Conservation (phyloP, 2,113 vertebrate genomes). For the Syngnathus scovelli region DNA sequence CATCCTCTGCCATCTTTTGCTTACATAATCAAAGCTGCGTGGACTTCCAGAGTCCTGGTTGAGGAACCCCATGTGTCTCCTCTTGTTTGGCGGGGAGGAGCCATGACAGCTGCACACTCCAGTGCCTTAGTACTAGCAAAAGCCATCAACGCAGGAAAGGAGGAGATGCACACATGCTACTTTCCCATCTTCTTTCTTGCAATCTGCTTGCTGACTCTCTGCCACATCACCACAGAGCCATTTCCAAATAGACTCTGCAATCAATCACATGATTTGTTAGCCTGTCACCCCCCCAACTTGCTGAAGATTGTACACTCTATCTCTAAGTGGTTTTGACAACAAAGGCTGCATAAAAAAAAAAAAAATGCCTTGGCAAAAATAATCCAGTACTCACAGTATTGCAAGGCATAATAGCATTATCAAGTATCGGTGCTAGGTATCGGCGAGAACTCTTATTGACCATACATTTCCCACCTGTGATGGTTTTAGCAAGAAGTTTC, state of each 20-base stretch:
- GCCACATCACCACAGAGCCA: slow-evolving; percentile 7
- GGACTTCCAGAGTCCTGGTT: slow-evolving; percentile 37
- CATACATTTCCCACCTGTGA: not conserved
- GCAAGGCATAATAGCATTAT: not conserved
- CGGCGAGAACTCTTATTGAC: no score
- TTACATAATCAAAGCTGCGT: slow-evolving; percentile 47
- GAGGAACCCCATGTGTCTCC: slow-evolving; percentile 38
- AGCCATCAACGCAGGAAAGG: slow-evolving; percentile 43
- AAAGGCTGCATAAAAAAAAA: not conserved
- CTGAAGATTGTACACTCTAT: not conserved
- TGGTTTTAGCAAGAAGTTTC: slow-evolving; percentile 5
- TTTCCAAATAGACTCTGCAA: slow-evolving; percentile 25
- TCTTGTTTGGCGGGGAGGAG: slow-evolving; percentile 44
- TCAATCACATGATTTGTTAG: slow-evolving; percentile 2
- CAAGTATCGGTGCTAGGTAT: no score
- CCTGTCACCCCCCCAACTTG: not conserved
- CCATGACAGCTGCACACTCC: slow-evolving; percentile 49
- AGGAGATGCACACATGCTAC: slow-evolving; percentile 23
- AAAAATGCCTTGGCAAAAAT: not conserved
- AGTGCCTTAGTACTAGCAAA: slow-evolving; percentile 43
- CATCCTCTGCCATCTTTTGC: slow-evolving; percentile 16
- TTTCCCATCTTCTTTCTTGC: slow-evolving; percentile 13
- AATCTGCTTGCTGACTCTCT: slow-evolving; percentile 12
- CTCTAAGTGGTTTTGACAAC: not conserved
- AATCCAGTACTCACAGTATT: not conserved